phyloP scores from a whole-genome alignment of 2,888 invertebrate species.

The Harpalus rubripes region DNA sequence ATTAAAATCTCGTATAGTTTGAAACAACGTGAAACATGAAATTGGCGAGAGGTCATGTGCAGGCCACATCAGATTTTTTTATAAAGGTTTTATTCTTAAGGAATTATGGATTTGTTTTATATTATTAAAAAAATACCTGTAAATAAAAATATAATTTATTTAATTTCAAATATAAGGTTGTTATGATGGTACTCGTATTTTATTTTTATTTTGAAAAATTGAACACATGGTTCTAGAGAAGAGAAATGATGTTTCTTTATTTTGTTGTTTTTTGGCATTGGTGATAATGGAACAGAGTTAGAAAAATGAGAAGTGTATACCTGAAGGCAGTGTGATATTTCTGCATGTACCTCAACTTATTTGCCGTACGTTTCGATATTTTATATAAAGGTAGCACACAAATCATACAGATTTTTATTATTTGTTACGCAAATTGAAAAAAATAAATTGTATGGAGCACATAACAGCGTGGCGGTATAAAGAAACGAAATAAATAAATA shows the following conservation, averaged over 20 bases:
- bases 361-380: conserved; percentile 15
- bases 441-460: conserved; percentile 51
- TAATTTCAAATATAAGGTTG: no score
- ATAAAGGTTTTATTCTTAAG: no score
- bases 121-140: no score
- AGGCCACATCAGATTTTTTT: no score
- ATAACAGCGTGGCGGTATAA: conserved; percentile 38
- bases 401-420: conserved; percentile 52
- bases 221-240: not conserved
- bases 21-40: no score
- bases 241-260: not conserved
- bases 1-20: no score
- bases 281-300: not conserved
- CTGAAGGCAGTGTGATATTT: not conserved
- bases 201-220: no score
- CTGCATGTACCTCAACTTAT: conserved; percentile 21
- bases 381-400: conserved; percentile 34
- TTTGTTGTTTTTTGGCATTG: not conserved
- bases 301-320: not conserved
- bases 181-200: no score
- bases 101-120: no score
- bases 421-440: conserved; percentile 54
- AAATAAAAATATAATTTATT: no score
- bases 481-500: conserved; percentile 63
- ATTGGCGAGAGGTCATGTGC: no score